Conservation (phyloP, 2,888 invertebrate genomes). For the Antitype chi region DNA sequence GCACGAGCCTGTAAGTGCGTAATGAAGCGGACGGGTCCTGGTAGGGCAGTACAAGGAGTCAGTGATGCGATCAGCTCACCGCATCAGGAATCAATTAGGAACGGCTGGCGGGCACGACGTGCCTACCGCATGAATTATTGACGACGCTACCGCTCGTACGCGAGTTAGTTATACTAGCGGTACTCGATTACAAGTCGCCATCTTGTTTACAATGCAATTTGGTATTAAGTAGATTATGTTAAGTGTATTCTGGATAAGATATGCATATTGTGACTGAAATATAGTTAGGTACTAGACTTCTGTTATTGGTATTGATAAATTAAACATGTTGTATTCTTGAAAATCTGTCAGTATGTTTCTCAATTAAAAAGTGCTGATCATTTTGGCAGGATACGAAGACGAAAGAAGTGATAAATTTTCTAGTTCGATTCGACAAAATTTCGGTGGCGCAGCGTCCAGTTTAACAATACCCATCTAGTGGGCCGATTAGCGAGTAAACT, state of each 20-base stretch:
- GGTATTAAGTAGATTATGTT: constrained; percentile 59
- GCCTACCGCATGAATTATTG: constrained; percentile 90
- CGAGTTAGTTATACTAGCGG: constrained; percentile 72
- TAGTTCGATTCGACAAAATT: constrained; percentile 69
- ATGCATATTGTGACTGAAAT: constrained; percentile 47
- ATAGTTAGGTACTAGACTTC: constrained; percentile 2
- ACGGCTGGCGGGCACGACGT: constrained; percentile 87
- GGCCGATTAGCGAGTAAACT: constrained; percentile 84
- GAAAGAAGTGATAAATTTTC: constrained; percentile 52
- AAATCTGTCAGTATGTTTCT: neutral
- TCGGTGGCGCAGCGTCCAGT: constrained; percentile 68
- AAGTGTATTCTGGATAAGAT: constrained; percentile 43
- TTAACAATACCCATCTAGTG: constrained; percentile 77
- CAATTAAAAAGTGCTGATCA: neutral
- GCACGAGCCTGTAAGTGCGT: constrained; percentile 82
- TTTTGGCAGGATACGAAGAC: neutral
- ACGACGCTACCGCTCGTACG: constrained; percentile 80
- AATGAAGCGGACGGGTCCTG: constrained; percentile 87
- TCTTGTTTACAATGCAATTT: constrained; percentile 67
- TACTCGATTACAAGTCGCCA: constrained; percentile 77
- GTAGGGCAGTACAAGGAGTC: constrained; percentile 86
- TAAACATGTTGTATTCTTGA: neutral
- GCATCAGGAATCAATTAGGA: constrained; percentile 90
- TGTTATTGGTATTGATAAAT: constrained; percentile 8
- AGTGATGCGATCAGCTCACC: constrained; percentile 89